A percentile compares a stretch with the other conserved stretches of the same genome.
These are phyloP conservation scores for Bombus consobrinus DNA, from an alignment of 1,140 invertebrate species.

Conservation along the genomic window DNA sequence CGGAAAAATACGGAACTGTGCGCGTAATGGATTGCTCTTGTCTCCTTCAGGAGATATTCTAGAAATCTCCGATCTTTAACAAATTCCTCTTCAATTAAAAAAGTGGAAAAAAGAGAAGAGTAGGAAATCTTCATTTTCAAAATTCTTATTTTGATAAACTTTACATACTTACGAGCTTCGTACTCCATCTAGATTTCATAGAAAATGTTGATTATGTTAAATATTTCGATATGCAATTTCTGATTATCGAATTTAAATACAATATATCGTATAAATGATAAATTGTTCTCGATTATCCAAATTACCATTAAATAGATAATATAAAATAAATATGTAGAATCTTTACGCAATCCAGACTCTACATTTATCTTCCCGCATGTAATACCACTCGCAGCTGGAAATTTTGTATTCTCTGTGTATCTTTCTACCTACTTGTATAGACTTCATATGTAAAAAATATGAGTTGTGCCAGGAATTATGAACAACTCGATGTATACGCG, in stretches of 20 bases:
- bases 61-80: too few species aligned
- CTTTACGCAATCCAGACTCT: neutral
- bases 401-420: constrained; percentile 30
- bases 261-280: too few species aligned
- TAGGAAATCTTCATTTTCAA: neutral
- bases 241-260: neutral
- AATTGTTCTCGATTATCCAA: neutral
- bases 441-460: constrained; percentile 41
- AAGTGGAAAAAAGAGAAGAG: neutral
- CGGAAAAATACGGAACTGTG: neutral
- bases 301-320: too few species aligned
- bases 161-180: neutral
- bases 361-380: neutral
- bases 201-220: too few species aligned
- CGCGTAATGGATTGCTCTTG: neutral
- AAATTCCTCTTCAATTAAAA: neutral
- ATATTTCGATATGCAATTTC: too few species aligned
- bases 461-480: constrained; percentile 32
- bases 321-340: too few species aligned
- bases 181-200: neutral
- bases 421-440: neutral
- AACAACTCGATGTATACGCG: neutral
- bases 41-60: neutral
- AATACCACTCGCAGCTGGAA: constrained; percentile 20
- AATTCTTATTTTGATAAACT: neutral